Percentiles rank a stretch among this genome's conserved stretches.
Conservation (phyloP, 2,113 vertebrate species). For the Pelvicachromis taeniatus region DNA sequence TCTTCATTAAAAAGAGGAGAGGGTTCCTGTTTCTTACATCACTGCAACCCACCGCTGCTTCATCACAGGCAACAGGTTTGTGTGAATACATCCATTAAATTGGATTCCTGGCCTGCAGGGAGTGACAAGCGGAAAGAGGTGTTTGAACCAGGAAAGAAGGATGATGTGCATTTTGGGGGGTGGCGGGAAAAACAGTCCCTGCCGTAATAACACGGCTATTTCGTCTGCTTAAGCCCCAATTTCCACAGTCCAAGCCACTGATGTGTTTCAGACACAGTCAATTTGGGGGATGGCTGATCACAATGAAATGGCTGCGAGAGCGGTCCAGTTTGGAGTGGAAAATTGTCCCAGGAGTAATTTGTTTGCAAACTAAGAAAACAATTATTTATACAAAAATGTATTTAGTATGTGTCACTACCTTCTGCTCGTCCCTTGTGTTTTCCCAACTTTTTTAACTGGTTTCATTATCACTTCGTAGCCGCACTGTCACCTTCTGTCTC, state of each 20-base stretch:
- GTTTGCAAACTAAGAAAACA: constrained; percentile 27
- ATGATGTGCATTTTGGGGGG: constrained; percentile 52
- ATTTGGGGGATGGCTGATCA: constrained; percentile 59
- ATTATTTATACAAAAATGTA: constrained; percentile 4
- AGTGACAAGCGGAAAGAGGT: constrained; percentile 47
- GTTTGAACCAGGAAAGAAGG: constrained; percentile 49
- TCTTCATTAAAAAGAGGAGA: constrained; percentile 64
- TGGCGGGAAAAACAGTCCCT: constrained; percentile 38
- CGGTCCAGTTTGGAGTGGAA: constrained; percentile 24
- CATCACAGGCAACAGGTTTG: constrained; percentile 54
- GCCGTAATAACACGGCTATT: constrained; percentile 59
- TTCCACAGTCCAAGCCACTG: constrained; percentile 47
- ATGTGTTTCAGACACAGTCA: constrained; percentile 64
- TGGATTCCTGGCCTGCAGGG: constrained; percentile 67
- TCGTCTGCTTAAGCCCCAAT: constrained; percentile 58
- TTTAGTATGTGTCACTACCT: background rate
- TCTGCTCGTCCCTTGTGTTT: background rate
- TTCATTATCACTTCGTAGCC: constrained; percentile 1
- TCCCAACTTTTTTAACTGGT: constrained; percentile 9
- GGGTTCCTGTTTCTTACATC: constrained; percentile 46
- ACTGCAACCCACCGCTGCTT: background rate
- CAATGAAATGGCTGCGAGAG: constrained; percentile 20
- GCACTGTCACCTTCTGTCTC: background rate
- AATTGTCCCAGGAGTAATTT: constrained; percentile 6
- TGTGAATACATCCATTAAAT: constrained; percentile 75